Conservation (phyloP, 1,140 invertebrate species). For the Drosophila trapezifrons region DNA sequence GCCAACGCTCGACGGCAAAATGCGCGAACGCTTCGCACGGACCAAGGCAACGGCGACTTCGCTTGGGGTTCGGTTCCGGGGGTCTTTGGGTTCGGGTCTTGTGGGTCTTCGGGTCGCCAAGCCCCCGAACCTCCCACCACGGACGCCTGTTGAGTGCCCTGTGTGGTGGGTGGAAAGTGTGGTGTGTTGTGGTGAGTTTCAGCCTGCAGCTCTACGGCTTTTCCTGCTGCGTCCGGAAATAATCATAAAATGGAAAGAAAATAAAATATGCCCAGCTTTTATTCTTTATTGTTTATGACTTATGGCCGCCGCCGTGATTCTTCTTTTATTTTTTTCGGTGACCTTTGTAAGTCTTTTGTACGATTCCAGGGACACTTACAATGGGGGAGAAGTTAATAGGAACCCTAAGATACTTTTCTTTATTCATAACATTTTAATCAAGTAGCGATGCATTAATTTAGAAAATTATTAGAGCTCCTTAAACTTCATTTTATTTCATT, state of each 20-base stretch:
- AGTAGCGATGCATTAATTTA: not conserved
- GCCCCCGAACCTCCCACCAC: constrained; percentile 22
- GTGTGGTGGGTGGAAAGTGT: constrained; percentile 8
- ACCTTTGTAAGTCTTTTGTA: constrained; percentile 28
- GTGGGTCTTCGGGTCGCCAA: constrained; percentile 46
- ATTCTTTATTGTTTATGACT: constrained; percentile 26
- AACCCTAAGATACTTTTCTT: too few species aligned
- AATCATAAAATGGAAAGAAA: constrained; percentile 38
- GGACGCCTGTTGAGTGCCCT: constrained; percentile 33
- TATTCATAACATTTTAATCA: too few species aligned
- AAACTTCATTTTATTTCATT: not conserved
- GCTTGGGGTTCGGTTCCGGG: constrained; percentile 21
- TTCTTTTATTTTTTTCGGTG: constrained; percentile 7
- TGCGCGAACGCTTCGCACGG: constrained; percentile 70
- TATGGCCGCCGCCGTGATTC: constrained; percentile 33
- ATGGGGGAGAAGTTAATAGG: not conserved
- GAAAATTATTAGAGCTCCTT: not conserved
- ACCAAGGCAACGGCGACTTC: constrained; percentile 38
- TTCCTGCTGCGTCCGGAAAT: constrained; percentile 24
- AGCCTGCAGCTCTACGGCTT: constrained; percentile 56
- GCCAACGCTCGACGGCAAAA: constrained; percentile 78
- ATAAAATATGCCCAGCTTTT: constrained; percentile 44
- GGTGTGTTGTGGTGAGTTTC: constrained; percentile 51
- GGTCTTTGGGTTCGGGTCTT: constrained; percentile 17
- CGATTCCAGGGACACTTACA: constrained; percentile 22